Evolutionary conservation across 2,113 vertebrate genomes (phyloP), one percentile per base, ranked within the genome.

Genomic region (Aplodontia rufa): DNA sequence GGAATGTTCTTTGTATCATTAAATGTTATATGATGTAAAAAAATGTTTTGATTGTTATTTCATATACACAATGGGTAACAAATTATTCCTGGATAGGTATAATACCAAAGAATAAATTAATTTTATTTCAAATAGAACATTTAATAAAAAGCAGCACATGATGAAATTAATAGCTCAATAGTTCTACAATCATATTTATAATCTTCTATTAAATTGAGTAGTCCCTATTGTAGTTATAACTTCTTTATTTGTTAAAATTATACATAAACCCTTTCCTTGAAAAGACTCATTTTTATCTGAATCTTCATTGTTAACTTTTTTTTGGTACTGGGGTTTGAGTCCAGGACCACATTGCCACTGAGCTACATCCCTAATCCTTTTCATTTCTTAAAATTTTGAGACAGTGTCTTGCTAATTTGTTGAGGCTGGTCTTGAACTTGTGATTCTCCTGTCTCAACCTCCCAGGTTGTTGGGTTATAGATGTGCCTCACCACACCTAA

Each of bases 61-160:
- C 60, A 68, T 62, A 68, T 62, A 72, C 20, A 6, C 45, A 90
- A 51, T 75, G 94, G 4, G 30, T 93, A 66, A 81, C 20, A 94
- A 86, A 97, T 47, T 92, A 71, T 91, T 95, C 74, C 28, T 87
- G 91, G 85, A 83, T 22, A 90, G 66, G 13, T 8, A 1, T 60
- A 30, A 30, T 3, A 3, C 30, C 89, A 45, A 91, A 45, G 30
- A 68, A 60, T 84, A 96, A 87, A 84, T 93, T 89, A 3, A 47
- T 89, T 97, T 49, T 71, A 40, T 85, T 68, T 93, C 74, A 62
- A 94, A 90, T 35, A 93, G 79, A 78, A 62, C 80, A 58, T 35
- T 83, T 53, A 84, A 10, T 62, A 85, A 91, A 83, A 94, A 72
- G 32, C 14, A 82, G 60, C 64, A 92, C n/a, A 10, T 55, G 37